These are phyloP conservation scores for Crotalus viridis DNA, from an alignment of 2,113 vertebrate species.

Conservation along the genomic window DNA sequence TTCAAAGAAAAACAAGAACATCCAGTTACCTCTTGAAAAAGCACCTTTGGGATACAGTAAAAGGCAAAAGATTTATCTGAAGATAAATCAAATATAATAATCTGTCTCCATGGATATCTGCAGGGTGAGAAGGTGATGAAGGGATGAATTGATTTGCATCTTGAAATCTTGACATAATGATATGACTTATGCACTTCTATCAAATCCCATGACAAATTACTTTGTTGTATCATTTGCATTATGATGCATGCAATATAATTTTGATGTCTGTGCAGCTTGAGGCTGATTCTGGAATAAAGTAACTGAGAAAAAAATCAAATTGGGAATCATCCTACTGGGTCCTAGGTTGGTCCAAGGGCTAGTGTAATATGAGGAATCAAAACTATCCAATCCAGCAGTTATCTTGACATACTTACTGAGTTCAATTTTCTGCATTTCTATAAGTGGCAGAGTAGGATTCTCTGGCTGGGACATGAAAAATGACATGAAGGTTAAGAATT, in stretches of 20 bases:
- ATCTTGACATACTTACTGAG: background rate
- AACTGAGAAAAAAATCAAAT: background rate
- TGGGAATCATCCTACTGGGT: background rate
- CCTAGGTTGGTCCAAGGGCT: background rate
- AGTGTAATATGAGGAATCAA: background rate
- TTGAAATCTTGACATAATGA: background rate
- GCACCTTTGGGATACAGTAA: no score
- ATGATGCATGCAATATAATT: background rate
- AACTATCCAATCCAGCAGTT: background rate
- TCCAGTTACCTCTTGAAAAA: no score
- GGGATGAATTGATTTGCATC: background rate
- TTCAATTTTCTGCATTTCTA: background rate
- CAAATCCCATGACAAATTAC: background rate
- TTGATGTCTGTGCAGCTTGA: background rate
- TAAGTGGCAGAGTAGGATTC: background rate
- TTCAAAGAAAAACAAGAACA: no score
- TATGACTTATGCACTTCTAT: background rate
- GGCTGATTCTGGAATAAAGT: background rate
- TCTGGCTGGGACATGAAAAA: background rate
- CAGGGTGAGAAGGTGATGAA: background rate
- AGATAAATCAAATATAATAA: background rate
- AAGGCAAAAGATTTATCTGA: background rate
- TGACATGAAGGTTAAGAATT: background rate
- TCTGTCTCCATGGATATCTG: background rate
- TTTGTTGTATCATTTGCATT: background rate